phyloP scores from a whole-genome alignment of 2,797 vertebrate species.

The Lagothrix lagotricha region DNA sequence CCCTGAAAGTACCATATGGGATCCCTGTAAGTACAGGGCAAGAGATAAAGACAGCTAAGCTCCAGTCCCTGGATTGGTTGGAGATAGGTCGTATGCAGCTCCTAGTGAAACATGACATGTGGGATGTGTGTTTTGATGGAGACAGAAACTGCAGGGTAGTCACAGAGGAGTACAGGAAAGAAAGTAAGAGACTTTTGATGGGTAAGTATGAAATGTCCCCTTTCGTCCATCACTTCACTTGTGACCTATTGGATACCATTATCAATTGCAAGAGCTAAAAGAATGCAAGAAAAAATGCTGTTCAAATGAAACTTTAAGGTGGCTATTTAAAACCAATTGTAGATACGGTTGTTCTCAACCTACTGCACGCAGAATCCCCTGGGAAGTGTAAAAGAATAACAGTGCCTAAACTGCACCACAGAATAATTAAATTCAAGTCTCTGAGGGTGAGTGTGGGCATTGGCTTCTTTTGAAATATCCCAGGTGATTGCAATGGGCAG shows the following conservation, averaged over 20 bases:
- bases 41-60: neutral
- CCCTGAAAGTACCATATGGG: neutral
- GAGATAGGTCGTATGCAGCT: neutral
- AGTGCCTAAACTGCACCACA: neutral
- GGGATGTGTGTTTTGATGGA: neutral
- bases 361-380: neutral
- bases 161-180: neutral
- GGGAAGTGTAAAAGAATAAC: neutral
- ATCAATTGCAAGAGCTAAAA: neutral
- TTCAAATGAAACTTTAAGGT: neutral
- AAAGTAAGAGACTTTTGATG: neutral
- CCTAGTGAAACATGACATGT: neutral
- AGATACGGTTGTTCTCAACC: conserved; percentile 4
- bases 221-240: neutral
- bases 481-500: neutral
- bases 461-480: neutral
- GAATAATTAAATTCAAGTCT: conserved; percentile 3
- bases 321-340: neutral
- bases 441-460: neutral
- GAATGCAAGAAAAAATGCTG: neutral
- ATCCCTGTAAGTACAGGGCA: neutral
- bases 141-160: neutral
- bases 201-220: neutral
- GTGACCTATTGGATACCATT: neutral
- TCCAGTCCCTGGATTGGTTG: neutral